Evolutionary conservation across 1,140 invertebrate genomes (phyloP), one percentile per base, ranked within the genome.

Genomic region (Pseudomyrmex gracilis): DNA sequence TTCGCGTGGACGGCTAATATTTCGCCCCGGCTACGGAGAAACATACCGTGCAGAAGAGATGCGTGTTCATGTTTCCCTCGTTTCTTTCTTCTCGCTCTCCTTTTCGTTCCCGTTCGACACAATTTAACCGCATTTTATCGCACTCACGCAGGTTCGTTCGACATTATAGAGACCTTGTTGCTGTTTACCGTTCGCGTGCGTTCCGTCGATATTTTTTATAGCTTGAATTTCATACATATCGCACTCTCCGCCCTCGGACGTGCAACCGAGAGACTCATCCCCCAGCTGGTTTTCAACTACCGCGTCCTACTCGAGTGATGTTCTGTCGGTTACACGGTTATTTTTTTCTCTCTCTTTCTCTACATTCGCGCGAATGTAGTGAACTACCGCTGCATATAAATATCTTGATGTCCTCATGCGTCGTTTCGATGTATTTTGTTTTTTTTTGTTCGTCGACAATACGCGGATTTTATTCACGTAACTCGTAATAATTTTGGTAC

Each of bases 1-100:
- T 87, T 86, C 57, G 49, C 17, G 84, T 70, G 76, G 58, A 77
- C 55, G 84, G 85, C 73, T 88, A 84, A 88, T 88, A 87, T 87
- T 87, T 87, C 71, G 63, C 43, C 64, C 63, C 73, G 73, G 51
- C 64, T 85, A 66, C 49, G 66, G 67, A 51, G 51, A 12, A 49
- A 34, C 63, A 51, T 73, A 22, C 83, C 43, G 15, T 22, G 58
- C 47, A 34, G 34, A 80, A 73, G 71, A 55, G 63, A 63, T 12
- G 15, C 47, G 55, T 43, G 20, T 60, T 66, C 43, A 51, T 57
- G 22, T 73, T 20, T 34, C 53, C 47, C 58, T 64, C 20, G 22
- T 47, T 24, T 58, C 49, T n/a, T 45, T 58, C 49, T 49, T 15
- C 34, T 24, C 15, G 0, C 8, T 70, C 17, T 15, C 57, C 15